A percentile compares a stretch with the other conserved stretches of the same genome.
These are phyloP conservation scores for Phasianus colchicus DNA, from an alignment of 2,113 vertebrate species.

Conservation along the genomic window DNA sequence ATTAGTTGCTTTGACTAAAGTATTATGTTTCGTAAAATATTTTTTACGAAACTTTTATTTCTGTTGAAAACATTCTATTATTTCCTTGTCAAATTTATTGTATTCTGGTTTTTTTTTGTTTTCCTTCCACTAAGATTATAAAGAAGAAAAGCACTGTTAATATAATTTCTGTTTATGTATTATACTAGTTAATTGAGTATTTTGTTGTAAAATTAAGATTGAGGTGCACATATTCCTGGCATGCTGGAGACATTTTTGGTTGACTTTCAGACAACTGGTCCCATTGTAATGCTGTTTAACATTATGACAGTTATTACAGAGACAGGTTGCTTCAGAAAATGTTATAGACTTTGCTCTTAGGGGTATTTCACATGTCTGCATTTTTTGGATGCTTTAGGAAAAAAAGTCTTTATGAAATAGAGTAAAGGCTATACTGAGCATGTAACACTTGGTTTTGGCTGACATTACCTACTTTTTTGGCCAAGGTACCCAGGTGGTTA, in stretches of 20 bases:
- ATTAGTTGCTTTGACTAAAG: not conserved
- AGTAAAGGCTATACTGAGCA: conserved; percentile 18
- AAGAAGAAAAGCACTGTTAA: not conserved
- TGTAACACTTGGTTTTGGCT: conserved; percentile 50
- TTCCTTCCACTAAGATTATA: not conserved
- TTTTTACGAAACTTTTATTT: not conserved
- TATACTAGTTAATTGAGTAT: not conserved
- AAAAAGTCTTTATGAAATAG: not conserved
- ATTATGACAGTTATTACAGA: conserved; percentile 16
- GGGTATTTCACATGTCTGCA: conserved; percentile 49
- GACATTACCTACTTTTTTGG: conserved; percentile 9
- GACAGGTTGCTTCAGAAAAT: conserved; percentile 28
- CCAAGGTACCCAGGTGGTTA: conserved; percentile 19
- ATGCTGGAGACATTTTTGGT: not conserved
- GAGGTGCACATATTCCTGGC: not conserved
- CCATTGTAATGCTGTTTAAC: not conserved
- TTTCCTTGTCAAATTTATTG: not conserved
- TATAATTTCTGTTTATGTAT: not conserved
- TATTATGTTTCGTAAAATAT: not conserved
- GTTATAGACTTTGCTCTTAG: conserved; percentile 46
- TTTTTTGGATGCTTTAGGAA: conserved; percentile 24
- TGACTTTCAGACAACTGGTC: not conserved
- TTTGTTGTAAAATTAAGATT: not conserved
- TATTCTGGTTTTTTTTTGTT: not conserved
- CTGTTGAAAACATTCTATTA: not conserved